Conservation (phyloP, 2,888 invertebrate species). For the Lithophane semibrunnea region DNA sequence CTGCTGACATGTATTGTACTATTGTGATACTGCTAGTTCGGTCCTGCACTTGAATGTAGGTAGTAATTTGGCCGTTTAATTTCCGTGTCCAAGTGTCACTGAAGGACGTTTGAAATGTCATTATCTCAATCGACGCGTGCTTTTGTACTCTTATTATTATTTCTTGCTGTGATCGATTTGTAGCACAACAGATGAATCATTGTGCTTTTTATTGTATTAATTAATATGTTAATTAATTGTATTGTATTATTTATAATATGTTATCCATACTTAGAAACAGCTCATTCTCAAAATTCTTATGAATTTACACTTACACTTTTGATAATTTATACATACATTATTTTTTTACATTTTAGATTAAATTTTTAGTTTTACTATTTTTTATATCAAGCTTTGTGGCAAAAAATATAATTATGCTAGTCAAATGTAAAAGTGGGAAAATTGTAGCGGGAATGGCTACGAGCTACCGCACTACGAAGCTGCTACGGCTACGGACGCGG, state of each 20-base stretch:
- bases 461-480: conserved; percentile 26
- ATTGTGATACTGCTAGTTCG: conserved; percentile 66
- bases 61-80: conserved; percentile 85
- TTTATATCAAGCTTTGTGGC: not conserved
- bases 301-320: not conserved
- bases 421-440: not conserved
- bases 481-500: conserved; percentile 23
- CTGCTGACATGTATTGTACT: conserved; percentile 59
- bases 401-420: not conserved
- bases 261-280: conserved; percentile 7
- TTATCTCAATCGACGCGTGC: conserved; percentile 70
- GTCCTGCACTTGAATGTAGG: conserved; percentile 75
- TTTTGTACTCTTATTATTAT: conserved; percentile 65
- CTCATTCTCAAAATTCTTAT: not conserved
- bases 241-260: conserved; percentile 25
- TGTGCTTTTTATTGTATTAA: conserved; percentile 36
- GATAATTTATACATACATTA: not conserved
- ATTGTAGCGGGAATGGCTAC: conserved; percentile 20
- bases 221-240: conserved; percentile 40
- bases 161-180: conserved; percentile 53
- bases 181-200: conserved; percentile 60
- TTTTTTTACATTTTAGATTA: not conserved
- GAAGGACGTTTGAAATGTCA: conserved; percentile 85
- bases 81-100: conserved; percentile 84
- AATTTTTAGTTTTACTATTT: not conserved